Evolutionary conservation across 1,140 invertebrate genomes (phyloP).

Genomic region (Lineus longissimus): DNA sequence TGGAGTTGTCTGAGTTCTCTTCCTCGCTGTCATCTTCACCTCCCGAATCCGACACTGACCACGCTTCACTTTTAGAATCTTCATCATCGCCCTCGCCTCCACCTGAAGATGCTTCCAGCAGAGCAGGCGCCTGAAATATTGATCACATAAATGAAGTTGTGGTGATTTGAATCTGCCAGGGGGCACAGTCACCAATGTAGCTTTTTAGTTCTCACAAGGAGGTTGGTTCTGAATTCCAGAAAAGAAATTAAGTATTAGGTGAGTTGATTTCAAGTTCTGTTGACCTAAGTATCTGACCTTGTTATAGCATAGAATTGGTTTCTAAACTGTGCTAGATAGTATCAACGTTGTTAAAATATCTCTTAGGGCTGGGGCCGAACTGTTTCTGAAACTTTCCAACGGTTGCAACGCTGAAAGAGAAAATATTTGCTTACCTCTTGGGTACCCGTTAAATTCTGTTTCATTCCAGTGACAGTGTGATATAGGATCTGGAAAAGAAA

Average conservation of each 20-base stretch:
- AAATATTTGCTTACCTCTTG: conserved; percentile 40
- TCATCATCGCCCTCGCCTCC: conserved; percentile 23
- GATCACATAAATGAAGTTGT: background rate
- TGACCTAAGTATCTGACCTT: background rate
- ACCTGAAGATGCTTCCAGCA: conserved; percentile 38
- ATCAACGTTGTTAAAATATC: too few relatives aligned
- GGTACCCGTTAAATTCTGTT: conserved; percentile 72
- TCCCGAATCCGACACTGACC: conserved; percentile 8
- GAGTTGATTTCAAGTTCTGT: background rate
- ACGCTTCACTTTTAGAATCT: background rate
- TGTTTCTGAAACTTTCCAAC: too few relatives aligned
- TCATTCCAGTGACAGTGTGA: conserved; percentile 79
- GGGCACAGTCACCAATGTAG: background rate
- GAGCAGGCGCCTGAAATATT: background rate
- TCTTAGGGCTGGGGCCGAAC: too few relatives aligned
- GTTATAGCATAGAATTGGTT: background rate
- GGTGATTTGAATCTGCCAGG: background rate
- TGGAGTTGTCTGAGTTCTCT: conserved; percentile 36
- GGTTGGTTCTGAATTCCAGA: background rate
- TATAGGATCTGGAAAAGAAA: conserved; percentile 65
- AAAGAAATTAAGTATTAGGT: too few relatives aligned
- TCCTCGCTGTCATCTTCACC: conserved; percentile 31
- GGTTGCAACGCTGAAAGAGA: background rate
- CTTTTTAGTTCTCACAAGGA: conserved; percentile 4
- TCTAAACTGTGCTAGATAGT: background rate